A percentile compares a stretch with the other conserved stretches of the same genome.
Conservation (phyloP, 2,888 invertebrate species). For the Eremobia ochroleuca region DNA sequence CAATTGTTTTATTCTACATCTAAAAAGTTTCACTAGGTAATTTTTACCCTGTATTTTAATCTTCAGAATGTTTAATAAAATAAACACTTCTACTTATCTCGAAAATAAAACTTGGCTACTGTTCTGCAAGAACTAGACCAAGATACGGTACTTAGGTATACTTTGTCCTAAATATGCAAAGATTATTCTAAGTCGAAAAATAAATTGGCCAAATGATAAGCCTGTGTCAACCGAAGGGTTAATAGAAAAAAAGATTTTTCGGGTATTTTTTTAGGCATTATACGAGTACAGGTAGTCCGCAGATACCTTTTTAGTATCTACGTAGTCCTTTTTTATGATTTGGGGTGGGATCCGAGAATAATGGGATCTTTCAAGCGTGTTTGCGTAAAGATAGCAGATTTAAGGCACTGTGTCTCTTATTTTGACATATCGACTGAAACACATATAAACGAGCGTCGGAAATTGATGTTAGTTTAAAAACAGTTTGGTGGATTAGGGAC, state of each 20-base stretch:
- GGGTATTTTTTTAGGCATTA: constrained; percentile 33
- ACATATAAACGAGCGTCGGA: not conserved
- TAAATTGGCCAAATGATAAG: constrained; percentile 43
- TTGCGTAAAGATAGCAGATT: constrained; percentile 26
- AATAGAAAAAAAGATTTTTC: constrained; percentile 45
- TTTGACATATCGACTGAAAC: constrained; percentile 27
- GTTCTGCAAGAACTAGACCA: not conserved
- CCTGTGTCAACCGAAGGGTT: constrained; percentile 39
- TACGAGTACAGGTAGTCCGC: constrained; percentile 43
- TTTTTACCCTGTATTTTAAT: not conserved
- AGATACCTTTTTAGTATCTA: constrained; percentile 43
- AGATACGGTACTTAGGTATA: constrained; percentile 1
- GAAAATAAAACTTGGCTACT: not conserved
- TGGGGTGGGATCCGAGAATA: constrained; percentile 20
- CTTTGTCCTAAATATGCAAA: constrained; percentile 20
- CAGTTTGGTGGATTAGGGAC: not conserved
- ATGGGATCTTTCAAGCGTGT: constrained; percentile 40
- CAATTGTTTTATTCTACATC: not conserved
- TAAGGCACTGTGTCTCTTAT: constrained; percentile 3
- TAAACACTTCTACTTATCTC: not conserved
- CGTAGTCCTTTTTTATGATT: constrained; percentile 45
- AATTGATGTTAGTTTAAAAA: not conserved
- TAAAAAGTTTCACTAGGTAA: not conserved
- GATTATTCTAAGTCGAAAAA: constrained; percentile 31
- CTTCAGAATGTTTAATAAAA: not conserved